These are phyloP conservation scores for Coendou prehensilis DNA, from an alignment of 2,797 vertebrate genomes.

Conservation along the genomic window DNA sequence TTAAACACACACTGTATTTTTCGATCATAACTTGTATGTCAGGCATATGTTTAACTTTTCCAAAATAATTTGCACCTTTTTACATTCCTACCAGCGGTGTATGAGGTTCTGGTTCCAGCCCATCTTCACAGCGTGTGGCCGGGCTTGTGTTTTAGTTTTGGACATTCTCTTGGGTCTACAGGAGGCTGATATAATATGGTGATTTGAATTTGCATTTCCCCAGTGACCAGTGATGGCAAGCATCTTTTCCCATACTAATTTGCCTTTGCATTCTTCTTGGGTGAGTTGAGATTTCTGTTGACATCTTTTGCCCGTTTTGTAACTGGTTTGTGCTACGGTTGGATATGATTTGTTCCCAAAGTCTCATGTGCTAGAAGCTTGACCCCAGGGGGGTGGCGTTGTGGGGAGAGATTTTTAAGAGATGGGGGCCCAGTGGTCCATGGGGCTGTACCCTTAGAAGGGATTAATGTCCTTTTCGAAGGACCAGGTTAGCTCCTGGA, in stretches of 20 bases:
- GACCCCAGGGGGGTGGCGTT: background rate
- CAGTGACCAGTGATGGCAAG: background rate
- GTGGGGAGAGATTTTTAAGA: background rate
- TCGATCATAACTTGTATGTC: background rate
- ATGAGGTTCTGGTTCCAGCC: background rate
- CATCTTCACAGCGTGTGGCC: background rate
- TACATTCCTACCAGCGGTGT: background rate
- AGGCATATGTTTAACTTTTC: background rate
- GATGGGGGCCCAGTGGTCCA: too few species aligned
- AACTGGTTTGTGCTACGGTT: background rate
- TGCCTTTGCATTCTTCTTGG: background rate
- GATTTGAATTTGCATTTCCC: background rate
- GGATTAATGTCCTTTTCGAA: background rate
- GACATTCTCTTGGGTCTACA: background rate
- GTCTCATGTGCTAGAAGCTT: too few species aligned
- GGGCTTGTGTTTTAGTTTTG: background rate
- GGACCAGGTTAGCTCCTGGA: background rate
- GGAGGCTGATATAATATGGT: background rate
- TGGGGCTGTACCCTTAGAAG: background rate
- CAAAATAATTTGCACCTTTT: background rate
- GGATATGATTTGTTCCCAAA: background rate
- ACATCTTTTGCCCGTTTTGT: slow-evolving; percentile 27
- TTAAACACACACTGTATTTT: background rate
- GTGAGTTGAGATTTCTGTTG: background rate
- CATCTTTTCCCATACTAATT: background rate